These are phyloP conservation scores for Salticus scenicus DNA, from an alignment of 2,888 invertebrate genomes.

Conservation along the genomic window DNA sequence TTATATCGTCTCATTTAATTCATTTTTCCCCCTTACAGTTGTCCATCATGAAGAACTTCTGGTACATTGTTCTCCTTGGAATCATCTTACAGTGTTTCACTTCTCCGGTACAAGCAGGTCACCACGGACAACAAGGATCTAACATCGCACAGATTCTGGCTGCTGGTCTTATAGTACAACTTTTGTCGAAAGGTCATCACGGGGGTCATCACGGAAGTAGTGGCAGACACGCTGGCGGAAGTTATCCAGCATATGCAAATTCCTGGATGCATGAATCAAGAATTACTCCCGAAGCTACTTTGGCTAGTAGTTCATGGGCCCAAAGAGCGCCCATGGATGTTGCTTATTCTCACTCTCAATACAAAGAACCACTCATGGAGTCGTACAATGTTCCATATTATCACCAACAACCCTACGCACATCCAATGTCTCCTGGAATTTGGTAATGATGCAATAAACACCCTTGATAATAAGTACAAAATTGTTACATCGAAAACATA, in stretches of 20 bases:
- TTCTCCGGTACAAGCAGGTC: not conserved
- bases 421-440: not conserved
- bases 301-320: constrained; percentile 14
- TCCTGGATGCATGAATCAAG: constrained; percentile 18
- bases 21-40: too few relatives aligned
- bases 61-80: constrained; percentile 10
- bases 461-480: not conserved
- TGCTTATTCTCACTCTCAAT: constrained; percentile 5
- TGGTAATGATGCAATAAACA: not conserved
- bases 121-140: constrained; percentile 25
- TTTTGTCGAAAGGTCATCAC: constrained; percentile 23
- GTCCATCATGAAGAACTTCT: constrained; percentile 30
- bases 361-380: not conserved
- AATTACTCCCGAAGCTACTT: not conserved
- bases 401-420: not conserved
- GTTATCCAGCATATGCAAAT: not conserved
- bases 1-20: too few relatives aligned
- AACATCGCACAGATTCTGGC: constrained; percentile 43
- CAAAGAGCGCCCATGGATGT: constrained; percentile 4
- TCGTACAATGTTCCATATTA: constrained; percentile 14
- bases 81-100: constrained; percentile 17
- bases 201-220: constrained; percentile 2
- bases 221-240: not conserved
- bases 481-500: not conserved
- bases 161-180: constrained; percentile 50